Evolutionary conservation across 2,888 invertebrate genomes (phyloP), one percentile per base, ranked within the genome.

Genomic region (Bellardia bayeri): DNA sequence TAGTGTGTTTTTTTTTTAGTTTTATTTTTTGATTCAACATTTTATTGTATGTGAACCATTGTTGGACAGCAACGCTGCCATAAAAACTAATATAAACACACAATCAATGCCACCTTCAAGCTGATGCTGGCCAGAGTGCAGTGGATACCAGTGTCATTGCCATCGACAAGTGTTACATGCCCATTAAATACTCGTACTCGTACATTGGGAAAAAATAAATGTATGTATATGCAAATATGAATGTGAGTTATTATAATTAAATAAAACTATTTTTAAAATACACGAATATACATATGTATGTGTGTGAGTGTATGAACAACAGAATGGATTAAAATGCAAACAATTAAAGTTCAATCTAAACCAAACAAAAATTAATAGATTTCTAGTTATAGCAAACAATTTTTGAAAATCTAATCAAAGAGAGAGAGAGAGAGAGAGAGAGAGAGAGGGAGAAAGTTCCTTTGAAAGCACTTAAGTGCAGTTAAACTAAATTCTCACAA

Each of bases 101-200:
- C 42, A 61, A 13, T 1, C 61, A 75, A 3, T 51, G 56, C 9
- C 68, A 58, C 37, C 33, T 45, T 11, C 2, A 45, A 30, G 51
- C 63, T 71, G 42, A 16, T 63, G 16, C 11, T 30, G 58, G 56
- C 4, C 49, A 69, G 40, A 40, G 30, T 71, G n/a, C 49, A 71
- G 61, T 63, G 51, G 13, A 16, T 4, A 63, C 33, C 76, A 69
- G 69, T 69, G 82, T 78, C 83, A 83, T 83, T 78, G 78, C 78
- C 78, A 78, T 71, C 58, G 64, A 64, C 11, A 33, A 51, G 63
- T 72, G 37, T 51, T 69, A 78, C 64, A 66, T 78, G 30, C 56
- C 49, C 13, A 7, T 51, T 30, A 13, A n/a, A 61, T 14, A 61
- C 33, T 23, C 23, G 23, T 23, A 23, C 23, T 0, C 0, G 33